phyloP scores from a whole-genome alignment of 2,888 invertebrate species.

The Cancer borealis region DNA sequence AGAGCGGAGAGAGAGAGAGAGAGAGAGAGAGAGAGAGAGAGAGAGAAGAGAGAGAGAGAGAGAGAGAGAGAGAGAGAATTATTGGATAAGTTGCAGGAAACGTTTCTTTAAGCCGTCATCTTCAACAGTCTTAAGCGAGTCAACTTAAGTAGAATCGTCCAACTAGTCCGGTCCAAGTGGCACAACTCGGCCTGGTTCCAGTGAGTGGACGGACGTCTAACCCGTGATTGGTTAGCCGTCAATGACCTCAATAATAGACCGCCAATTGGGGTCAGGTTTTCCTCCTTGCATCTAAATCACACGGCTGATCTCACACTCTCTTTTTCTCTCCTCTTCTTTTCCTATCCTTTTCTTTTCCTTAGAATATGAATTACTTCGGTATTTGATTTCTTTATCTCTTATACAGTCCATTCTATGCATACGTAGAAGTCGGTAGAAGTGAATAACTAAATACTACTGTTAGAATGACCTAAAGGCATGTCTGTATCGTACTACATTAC shows the following conservation, averaged over 20 bases:
- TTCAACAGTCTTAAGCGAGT: neutral
- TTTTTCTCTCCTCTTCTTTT: neutral
- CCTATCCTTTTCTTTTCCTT: neutral
- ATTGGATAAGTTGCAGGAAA: neutral
- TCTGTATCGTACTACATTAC: neutral
- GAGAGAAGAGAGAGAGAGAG: constrained; percentile 14
- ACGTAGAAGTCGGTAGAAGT: neutral
- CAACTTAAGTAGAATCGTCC: neutral
- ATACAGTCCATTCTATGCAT: neutral
- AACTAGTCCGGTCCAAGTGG: neutral
- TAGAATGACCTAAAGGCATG: neutral
- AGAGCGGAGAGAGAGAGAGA: too few species aligned
- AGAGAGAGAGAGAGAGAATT: neutral
- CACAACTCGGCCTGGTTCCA: neutral
- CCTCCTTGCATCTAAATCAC: neutral
- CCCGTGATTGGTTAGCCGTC: neutral
- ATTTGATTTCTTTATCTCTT: too few species aligned
- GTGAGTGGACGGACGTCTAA: neutral
- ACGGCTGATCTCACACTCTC: neutral
- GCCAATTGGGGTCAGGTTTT: neutral
- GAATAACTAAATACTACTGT: neutral
- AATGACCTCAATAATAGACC: neutral
- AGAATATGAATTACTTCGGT: too few species aligned
- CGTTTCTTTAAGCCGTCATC: neutral
- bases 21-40: too few species aligned